Base-by-base conservation (phyloP, 2,113 vertebrate genomes). In the Cyanoderma ruficeps region DNA sequence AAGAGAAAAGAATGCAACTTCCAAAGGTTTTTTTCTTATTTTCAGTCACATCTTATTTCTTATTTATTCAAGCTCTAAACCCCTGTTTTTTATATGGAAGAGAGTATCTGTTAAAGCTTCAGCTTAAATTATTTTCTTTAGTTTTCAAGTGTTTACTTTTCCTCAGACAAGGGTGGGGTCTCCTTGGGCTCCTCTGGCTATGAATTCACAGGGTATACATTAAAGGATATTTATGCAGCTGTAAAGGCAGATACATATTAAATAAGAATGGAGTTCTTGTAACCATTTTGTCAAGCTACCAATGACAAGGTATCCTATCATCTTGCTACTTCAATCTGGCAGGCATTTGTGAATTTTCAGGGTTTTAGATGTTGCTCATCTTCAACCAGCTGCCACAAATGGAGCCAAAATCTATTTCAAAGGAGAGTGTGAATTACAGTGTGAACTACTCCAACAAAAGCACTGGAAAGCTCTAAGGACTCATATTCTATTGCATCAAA, bases 321-420 rank as follows among this genome's bases (percentile, higher is more conserved):
- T 90, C 49, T 64, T 69, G 53, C 31, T 82, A 21, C 81, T 69
- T 64, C 81, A 72, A 78, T 79, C 81, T 87, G 74, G 83, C 74
- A 95, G 20, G 59, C 61, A 75, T 75, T 82, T 89, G 44, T 82
- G 84, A 65, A 83, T 91, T 83, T 95, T 89, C 82, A 83, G 28
- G 37, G 69, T 94, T 88, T 90, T 72, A 87, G 78, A 76, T 89
- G 74, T 76, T 90, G 70, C 79, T 89, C 10, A 1, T 85, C 75
- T 90, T 92, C 76, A 95, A 47, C 71, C 75, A 94, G 93, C 79
- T 90, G 75, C 88, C 71, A 86, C n/a, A 93, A 95, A 64, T 5
- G 31, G 21, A 95, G 70, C 83, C 87, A 97, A 71, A 95, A 79
- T 84, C 61, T 79, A 8, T 85, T 95, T 94, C 77, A 89, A 93